Evolutionary conservation across 1,140 invertebrate species (phyloP), one percentile per base, ranked within the genome.

Genomic region (Aradophagus sp.): DNA sequence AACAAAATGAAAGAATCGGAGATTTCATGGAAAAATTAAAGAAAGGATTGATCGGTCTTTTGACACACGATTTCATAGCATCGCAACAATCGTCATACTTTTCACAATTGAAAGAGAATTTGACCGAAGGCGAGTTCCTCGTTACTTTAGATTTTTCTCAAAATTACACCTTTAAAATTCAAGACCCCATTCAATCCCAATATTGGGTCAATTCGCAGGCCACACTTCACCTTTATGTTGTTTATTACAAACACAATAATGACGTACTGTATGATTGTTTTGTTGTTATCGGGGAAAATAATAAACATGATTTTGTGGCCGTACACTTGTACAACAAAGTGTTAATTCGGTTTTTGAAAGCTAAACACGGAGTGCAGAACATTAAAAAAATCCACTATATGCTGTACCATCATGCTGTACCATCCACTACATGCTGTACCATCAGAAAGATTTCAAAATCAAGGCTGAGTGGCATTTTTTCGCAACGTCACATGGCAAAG

Each of bases 41-140:
- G 1, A 23, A 26, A 23, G 38, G 26, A 12, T 12, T 41, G n/a
- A 2, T 8, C 20, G n/a, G 1, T 12, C 12, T 23, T 11, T 6
- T 41, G 2, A 41, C 20, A 26, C 38, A 41, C 6, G 19, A 41
- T 41, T 41, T 23, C 26, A 20, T 13, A 1, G 17, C 38, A 8
- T 23, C 20, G 12, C 1, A 8, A 4, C 38, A 41, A 13, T 2
- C 2, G 5, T 1, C 2, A 8, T 41, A 41, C n/a, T 41, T 20
- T 41, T 3, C 17, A 13, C 2, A 41, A 13, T 5, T 41, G n/a
- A 23, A 41, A 41, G 19, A 20, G 1, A 23, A 17, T 2, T 2
- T 41, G 12, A 10, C 1, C 5, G 38, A 41, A 23, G 19, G 17
- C 1, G 19, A 20, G 8, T 41, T 20, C 11, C 1, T 41, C 17